Evolutionary conservation across 2,888 invertebrate species (phyloP), one percentile per base, ranked within the genome.

Genomic region (Athalia circularis): DNA sequence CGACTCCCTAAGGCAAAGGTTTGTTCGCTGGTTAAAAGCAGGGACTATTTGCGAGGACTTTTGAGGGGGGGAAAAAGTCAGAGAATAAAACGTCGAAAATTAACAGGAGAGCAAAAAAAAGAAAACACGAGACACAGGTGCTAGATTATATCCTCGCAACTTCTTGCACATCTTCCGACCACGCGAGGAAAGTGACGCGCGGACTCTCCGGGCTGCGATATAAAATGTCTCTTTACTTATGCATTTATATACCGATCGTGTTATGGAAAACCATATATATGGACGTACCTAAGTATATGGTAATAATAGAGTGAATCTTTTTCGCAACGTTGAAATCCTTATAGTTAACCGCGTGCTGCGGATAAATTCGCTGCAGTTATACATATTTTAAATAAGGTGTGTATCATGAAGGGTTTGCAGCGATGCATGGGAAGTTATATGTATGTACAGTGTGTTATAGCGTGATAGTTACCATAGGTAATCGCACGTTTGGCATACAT

Each of bases 1-100:
- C 72, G 11, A 72, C 72, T 72, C 72, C 72, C 72, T 47, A 72
- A 72, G 45, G 72, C 47, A 59, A 72, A 72, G 59, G 47, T 72
- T 59, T 45, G 72, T 15, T 72, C 72, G 72, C n/a, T 57, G 13
- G 59, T 47, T 72, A 54, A 15, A 68, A 15, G 68, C 68, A 29
- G 9, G 13, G 68, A 68, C 54, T 54, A 52, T 45, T 57, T 59
- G 15, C 47, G 45, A 54, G 15, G 68, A 59, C 9, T 57, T 5
- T 11, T 59, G 45, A 15, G 15, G 47, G 57, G 8, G 59, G 59
- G 59, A 72, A 13, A 9, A n/a, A 54, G 1, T 54, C 54, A 7
- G 7, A 1, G 29, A 29, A 29, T 29, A 29, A 29, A n/a, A 11
- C 0, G 9, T 54, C n/a, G 54, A 52, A 7, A 52, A 52, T 7